Percentiles rank a stretch among this genome's conserved stretches.
Conservation (phyloP, 2,888 invertebrate genomes). For the Agrotis clavis region DNA sequence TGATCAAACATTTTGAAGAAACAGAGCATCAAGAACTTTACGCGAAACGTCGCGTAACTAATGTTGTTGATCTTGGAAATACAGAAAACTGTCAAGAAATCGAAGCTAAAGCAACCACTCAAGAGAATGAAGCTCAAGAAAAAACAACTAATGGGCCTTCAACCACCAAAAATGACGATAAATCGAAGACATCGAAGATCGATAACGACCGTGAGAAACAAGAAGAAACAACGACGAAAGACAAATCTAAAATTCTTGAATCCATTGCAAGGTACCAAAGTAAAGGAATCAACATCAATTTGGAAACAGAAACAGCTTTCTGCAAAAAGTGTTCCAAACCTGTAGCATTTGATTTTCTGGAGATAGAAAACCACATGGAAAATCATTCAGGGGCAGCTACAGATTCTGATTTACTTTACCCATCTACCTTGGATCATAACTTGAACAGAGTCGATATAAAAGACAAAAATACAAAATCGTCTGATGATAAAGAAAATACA, state of each 20-base stretch:
- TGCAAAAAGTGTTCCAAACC: slow-evolving; percentile 63
- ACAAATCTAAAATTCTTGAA: slow-evolving; percentile 60
- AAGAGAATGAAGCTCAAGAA: not conserved
- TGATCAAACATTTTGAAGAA: slow-evolving; percentile 68
- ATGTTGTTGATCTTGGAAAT: not conserved
- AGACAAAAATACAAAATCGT: slow-evolving; percentile 26
- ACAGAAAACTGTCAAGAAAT: not conserved
- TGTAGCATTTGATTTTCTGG: slow-evolving; percentile 51
- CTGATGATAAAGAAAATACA: not conserved
- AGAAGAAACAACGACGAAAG: slow-evolving; percentile 24
- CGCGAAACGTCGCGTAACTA: slow-evolving; percentile 34
- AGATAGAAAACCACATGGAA: slow-evolving; percentile 64
- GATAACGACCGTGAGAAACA: not conserved
- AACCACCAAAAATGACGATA: not conserved
- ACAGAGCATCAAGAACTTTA: slow-evolving; percentile 61
- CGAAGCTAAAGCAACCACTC: not conserved
- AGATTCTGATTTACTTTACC: slow-evolving; percentile 43
- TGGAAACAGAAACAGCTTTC: slow-evolving; percentile 62
- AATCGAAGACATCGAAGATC: not conserved
- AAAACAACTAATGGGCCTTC: not conserved
- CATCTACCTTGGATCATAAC: slow-evolving; percentile 34
- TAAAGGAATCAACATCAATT: slow-evolving; percentile 66
- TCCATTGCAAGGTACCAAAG: slow-evolving; percentile 56
- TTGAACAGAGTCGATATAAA: slow-evolving; percentile 52
- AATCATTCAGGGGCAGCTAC: slow-evolving; percentile 31